Conservation (phyloP, 2,797 vertebrate genomes). For the Zonotrichia albicollis region DNA sequence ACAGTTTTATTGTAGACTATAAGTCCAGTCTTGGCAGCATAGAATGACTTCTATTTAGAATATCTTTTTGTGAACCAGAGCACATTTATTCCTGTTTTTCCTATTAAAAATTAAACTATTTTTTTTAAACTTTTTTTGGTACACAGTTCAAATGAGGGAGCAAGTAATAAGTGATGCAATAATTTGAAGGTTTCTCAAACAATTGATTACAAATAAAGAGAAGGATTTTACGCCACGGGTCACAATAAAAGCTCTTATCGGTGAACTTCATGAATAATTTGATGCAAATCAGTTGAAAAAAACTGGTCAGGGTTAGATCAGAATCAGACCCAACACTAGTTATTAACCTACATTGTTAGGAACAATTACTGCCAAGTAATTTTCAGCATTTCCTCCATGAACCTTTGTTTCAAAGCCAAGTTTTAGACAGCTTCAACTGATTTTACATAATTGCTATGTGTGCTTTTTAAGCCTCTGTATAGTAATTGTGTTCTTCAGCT, state of each 20-base stretch:
- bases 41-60: neutral
- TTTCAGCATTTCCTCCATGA: conserved; percentile 21
- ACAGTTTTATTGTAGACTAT: neutral
- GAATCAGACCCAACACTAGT: neutral
- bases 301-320: neutral
- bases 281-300: neutral
- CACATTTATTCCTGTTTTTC: neutral
- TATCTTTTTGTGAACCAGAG: neutral
- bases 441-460: conserved; percentile 20
- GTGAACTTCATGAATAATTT: neutral
- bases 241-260: conserved; percentile 8
- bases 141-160: neutral
- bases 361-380: conserved; percentile 12
- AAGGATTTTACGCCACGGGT: neutral
- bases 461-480: neutral
- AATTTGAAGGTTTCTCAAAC: neutral
- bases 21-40: neutral
- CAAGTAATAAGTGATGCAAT: neutral
- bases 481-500: neutral
- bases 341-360: conserved; percentile 9
- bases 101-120: neutral
- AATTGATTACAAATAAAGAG: neutral
- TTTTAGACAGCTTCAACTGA: neutral
- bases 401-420: conserved; percentile 50
- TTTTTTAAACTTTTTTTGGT: neutral